A percentile compares a stretch with the other conserved stretches of the same genome.
Evolutionary conservation across 2,888 invertebrate species (phyloP).

Genomic region (Pycnomerus fuliginosus): DNA sequence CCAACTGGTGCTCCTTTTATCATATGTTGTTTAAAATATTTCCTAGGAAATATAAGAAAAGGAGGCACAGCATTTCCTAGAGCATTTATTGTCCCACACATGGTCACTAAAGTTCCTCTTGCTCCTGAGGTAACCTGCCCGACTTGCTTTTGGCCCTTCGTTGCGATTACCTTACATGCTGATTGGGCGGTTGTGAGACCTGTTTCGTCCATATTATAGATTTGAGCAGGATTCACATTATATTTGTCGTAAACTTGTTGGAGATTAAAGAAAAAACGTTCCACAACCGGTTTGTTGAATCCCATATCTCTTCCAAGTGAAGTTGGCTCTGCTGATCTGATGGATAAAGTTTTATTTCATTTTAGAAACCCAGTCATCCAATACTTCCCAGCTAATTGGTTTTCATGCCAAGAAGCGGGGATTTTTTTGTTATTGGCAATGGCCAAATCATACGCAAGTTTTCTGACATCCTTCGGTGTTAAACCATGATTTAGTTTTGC

Average conservation of each 20-base stretch:
- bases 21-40: background rate
- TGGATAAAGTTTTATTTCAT: background rate
- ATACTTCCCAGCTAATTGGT: background rate
- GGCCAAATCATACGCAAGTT: background rate
- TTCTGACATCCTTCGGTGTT: background rate
- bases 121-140: background rate
- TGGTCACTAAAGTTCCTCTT: background rate
- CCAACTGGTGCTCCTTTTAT: constrained; percentile 1
- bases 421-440: background rate
- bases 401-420: background rate
- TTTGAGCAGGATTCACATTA: background rate
- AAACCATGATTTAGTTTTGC: constrained; percentile 1
- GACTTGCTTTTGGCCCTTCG: constrained; percentile 1
- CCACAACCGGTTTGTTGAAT: background rate
- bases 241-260: background rate
- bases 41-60: background rate
- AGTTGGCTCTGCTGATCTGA: background rate
- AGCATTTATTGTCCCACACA: constrained; percentile 1
- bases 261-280: background rate
- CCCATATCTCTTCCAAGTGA: background rate
- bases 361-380: background rate
- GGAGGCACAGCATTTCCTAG: background rate
- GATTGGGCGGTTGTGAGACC: background rate
- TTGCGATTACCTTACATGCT: background rate
- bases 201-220: constrained; percentile 1